phyloP scores from a whole-genome alignment of 2,888 invertebrate genomes.

The Melieria picta region DNA sequence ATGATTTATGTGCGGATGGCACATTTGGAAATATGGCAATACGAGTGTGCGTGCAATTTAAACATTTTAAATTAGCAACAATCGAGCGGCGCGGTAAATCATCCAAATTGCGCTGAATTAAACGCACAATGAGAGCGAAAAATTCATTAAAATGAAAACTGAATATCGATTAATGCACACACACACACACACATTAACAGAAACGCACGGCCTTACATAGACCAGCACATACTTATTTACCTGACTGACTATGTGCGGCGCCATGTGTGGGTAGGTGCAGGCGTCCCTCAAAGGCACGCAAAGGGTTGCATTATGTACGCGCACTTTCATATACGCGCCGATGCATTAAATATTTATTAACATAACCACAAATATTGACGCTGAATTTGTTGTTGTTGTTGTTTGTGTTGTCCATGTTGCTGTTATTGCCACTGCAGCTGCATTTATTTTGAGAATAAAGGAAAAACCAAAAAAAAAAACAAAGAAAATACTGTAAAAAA shows the following conservation, averaged over 20 bases:
- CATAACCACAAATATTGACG: neutral
- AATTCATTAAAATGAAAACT: slow-evolving; percentile 14
- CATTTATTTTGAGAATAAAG: neutral
- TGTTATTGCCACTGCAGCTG: too few species aligned
- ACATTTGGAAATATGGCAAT: too few species aligned
- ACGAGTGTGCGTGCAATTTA: neutral
- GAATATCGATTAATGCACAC: slow-evolving; percentile 29
- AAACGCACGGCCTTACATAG: slow-evolving; percentile 4
- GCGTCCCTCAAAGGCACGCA: neutral
- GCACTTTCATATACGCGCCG: neutral
- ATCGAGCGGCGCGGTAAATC: neutral
- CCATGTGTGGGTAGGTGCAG: neutral
- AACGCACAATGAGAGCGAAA: slow-evolving; percentile 10
- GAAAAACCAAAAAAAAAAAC: neutral
- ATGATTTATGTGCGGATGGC: too few species aligned
- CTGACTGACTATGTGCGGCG: neutral
- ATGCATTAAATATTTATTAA: slow-evolving; percentile 18
- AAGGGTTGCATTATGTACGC: slow-evolving; percentile 4
- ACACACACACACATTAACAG: slow-evolving; percentile 1
- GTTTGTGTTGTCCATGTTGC: neutral
- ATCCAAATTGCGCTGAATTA: slow-evolving; percentile 5
- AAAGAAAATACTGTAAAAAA: neutral
- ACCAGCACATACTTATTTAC: neutral
- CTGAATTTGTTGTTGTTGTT: neutral
- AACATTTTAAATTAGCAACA: neutral